Base-by-base conservation (phyloP, 2,113 vertebrate genomes). In the Hippocampus zosterae region DNA sequence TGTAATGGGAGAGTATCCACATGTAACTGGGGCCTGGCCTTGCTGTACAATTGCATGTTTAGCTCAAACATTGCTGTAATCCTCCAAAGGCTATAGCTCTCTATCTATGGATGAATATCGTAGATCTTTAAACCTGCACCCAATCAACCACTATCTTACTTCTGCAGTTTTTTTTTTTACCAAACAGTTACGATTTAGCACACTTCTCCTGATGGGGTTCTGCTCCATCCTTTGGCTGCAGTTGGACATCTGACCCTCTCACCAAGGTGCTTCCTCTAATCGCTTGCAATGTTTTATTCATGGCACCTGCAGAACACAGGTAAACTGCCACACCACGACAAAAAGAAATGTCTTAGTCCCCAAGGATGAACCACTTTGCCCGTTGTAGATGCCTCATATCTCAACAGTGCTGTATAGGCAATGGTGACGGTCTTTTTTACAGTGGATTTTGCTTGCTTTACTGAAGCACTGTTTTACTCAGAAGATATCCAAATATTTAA, bases 281-380 rank as follows among this genome's bases (percentile, higher is more conserved):
- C 19, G 33, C 65, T 62, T 68, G 48, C 21, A n/a, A 84, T 89
- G 84, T 87, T 87, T 90, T 87, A 90, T 88, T 88, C 86, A 89
- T 86, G 72, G 67, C 67, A 85, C 78, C 81, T 81, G 79, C 71
- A 53, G 75, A 82, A 79, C 73, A 71, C 73, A 60, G 78, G 79
- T 73, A 82, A 86, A 83, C 73, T 46, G 70, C 50, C 79, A 25
- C 71, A 79, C 78, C 81, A 53, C 70, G 79, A 79, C 76, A 71
- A 84, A 89, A 85, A 84, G 78, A 88, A 83, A 84, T 37, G 61
- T 19, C 73, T 83, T 77, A 70, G 72, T 72, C 79, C 66, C 74
- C 84, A 87, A 70, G 56, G 42, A 74, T 83, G 80, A 84, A 74
- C 33, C 70, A 67, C 78, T 81, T 80, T 77, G 78, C 71, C 67